These are phyloP conservation scores for Danaus chrysippus DNA, from an alignment of 2,888 invertebrate species.

Conservation along the genomic window DNA sequence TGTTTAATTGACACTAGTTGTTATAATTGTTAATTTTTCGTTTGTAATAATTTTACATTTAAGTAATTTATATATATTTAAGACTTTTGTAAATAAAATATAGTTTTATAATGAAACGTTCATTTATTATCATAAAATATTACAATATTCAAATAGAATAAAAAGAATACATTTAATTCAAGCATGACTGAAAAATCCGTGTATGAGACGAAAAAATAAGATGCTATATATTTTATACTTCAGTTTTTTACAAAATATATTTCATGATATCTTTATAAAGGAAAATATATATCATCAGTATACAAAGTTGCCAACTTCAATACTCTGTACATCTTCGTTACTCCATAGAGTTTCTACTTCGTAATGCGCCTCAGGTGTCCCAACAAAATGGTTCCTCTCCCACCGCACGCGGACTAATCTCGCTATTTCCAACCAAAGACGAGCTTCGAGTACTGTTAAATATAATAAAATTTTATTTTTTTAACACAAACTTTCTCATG, in stretches of 20 bases:
- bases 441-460: conserved; percentile 53
- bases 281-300: conserved; percentile 39
- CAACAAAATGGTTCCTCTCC: conserved; percentile 45
- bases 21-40: conserved; percentile 2
- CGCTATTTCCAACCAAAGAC: conserved; percentile 62
- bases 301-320: conserved; percentile 62
- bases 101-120: conserved; percentile 14
- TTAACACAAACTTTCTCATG: too few species aligned
- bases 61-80: conserved; percentile 9
- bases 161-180: background rate
- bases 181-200: background rate
- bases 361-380: conserved; percentile 36
- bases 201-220: too few species aligned
- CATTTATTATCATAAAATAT: conserved; percentile 1
- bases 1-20: background rate
- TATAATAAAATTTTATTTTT: background rate
- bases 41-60: background rate
- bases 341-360: conserved; percentile 64
- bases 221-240: too few species aligned
- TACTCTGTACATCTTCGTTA: conserved; percentile 62
- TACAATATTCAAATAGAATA: background rate
- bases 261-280: too few species aligned
- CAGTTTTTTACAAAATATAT: too few species aligned
- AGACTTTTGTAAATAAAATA: conserved; percentile 21
- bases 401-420: conserved; percentile 56